Evolutionary conservation across 1,140 invertebrate species (phyloP).

Genomic region (Bombus sylvicola): DNA sequence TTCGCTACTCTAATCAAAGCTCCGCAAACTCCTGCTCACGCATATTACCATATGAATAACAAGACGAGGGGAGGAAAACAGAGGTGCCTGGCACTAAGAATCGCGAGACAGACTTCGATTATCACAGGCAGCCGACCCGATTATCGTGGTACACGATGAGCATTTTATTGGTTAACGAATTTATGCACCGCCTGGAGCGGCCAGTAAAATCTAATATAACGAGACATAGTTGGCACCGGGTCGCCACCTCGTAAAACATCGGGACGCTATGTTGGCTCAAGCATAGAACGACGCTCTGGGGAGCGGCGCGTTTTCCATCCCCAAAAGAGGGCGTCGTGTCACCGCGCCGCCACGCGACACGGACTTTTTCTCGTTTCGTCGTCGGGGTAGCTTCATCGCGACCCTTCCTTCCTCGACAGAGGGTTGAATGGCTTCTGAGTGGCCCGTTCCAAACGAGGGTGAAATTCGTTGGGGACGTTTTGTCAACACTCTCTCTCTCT

Average conservation of each 20-base stretch:
- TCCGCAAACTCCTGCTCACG: no score
- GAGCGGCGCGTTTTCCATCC: constrained; percentile 64
- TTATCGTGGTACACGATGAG: constrained; percentile 72
- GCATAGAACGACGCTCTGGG: constrained; percentile 70
- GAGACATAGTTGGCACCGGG: constrained; percentile 79
- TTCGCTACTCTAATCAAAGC: no score
- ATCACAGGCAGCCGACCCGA: constrained; percentile 55
- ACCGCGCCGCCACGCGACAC: not conserved
- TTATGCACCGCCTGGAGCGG: constrained; percentile 75
- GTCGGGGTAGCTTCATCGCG: not conserved
- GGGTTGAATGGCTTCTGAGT: not conserved
- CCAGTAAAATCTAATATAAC: constrained; percentile 80
- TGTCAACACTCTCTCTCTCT: not conserved
- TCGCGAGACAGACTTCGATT: constrained; percentile 48
- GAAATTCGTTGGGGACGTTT: not conserved
- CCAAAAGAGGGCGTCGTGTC: constrained; percentile 58
- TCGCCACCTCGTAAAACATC: constrained; percentile 80
- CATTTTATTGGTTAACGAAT: constrained; percentile 81
- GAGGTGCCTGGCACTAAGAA: not conserved
- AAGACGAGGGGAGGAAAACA: no score
- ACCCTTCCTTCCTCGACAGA: not conserved
- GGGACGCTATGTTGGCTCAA: constrained; percentile 50
- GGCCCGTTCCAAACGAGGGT: not conserved
- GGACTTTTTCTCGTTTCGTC: not conserved
- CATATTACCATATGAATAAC: not conserved